Evolutionary conservation across 2,888 invertebrate genomes (phyloP).

Genomic region (Fragum whitleyi): DNA sequence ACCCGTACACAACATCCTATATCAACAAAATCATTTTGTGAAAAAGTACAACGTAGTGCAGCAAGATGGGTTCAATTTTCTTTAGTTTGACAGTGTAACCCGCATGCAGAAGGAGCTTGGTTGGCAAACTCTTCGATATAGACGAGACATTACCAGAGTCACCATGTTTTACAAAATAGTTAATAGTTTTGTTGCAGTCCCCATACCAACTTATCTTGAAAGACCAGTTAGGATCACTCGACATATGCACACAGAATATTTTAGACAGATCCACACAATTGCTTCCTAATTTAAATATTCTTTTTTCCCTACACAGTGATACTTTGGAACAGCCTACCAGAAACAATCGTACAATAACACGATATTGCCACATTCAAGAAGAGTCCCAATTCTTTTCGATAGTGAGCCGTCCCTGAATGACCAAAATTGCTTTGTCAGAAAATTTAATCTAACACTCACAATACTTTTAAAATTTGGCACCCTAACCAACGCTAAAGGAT

Average conservation of each 20-base stretch:
- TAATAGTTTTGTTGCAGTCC: slow-evolving; percentile 12
- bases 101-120: slow-evolving; percentile 13
- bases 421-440: too few relatives aligned
- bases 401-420: too few relatives aligned
- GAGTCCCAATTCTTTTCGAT: background rate
- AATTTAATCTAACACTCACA: too few relatives aligned
- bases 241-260: too few relatives aligned
- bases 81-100: background rate
- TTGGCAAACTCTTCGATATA: slow-evolving; percentile 17
- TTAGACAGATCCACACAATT: too few relatives aligned
- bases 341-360: background rate
- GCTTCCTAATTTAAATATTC: background rate
- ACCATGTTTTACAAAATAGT: slow-evolving; percentile 15
- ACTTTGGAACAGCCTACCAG: slow-evolving; percentile 2
- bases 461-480: too few relatives aligned
- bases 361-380: background rate
- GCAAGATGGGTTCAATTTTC: slow-evolving; percentile 11
- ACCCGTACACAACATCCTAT: background rate
- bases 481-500: too few relatives aligned
- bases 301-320: slow-evolving; percentile 5
- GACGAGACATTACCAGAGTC: slow-evolving; percentile 7
- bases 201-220: slow-evolving; percentile 12
- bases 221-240: background rate
- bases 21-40: background rate
- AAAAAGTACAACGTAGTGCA: slow-evolving; percentile 15